These are phyloP conservation scores for Urophycis tenuis DNA, from an alignment of 2,797 vertebrate species.

Conservation along the genomic window DNA sequence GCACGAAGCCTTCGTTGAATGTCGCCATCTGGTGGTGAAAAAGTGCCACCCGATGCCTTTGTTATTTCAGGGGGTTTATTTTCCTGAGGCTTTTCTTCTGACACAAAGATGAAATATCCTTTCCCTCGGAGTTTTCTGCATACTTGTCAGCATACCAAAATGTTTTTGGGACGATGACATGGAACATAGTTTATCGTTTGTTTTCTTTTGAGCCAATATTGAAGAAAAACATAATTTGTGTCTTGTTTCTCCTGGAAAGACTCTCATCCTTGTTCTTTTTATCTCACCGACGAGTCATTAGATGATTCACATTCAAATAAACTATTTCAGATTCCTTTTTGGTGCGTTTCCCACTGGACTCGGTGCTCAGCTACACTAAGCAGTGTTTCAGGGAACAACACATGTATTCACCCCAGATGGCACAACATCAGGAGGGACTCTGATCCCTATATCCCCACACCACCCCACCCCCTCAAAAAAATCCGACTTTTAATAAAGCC, in stretches of 20 bases:
- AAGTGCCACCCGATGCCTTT: background rate
- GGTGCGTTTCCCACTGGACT: background rate
- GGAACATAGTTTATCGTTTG: background rate
- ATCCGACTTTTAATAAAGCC: conserved; percentile 8
- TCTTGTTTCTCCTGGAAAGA: background rate
- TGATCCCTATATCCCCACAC: conserved; percentile 11
- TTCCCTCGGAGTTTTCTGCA: background rate
- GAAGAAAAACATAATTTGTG: background rate
- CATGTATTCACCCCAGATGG: conserved; percentile 4
- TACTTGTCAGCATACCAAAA: background rate
- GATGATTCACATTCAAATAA: background rate
- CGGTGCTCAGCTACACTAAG: background rate
- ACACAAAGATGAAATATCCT: background rate
- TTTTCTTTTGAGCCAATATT: background rate
- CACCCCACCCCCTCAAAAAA: conserved; percentile 6
- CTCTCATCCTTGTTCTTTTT: background rate
- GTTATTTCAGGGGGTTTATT: background rate
- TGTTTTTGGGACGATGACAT: background rate
- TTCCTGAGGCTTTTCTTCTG: background rate
- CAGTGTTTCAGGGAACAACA: conserved; percentile 2
- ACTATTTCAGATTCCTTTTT: background rate
- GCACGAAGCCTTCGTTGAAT: background rate
- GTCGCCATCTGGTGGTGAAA: conserved; percentile 44
- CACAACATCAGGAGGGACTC: background rate
- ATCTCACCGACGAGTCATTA: background rate